These are phyloP conservation scores for Archaeoteleia sp. DNA, from an alignment of 2,888 invertebrate genomes.

Conservation along the genomic window DNA sequence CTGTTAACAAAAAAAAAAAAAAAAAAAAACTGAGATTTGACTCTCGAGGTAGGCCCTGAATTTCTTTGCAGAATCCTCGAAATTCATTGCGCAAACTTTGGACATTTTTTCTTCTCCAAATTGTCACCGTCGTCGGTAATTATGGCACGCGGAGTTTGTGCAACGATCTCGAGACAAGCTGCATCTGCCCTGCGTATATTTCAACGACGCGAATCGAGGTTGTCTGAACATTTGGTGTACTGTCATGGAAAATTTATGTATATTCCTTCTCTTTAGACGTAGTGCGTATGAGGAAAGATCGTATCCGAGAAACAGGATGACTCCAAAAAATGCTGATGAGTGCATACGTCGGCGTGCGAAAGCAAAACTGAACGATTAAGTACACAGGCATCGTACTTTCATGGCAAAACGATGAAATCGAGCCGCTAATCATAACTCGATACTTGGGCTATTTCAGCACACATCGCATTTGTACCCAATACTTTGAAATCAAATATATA, in stretches of 20 bases:
- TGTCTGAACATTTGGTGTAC: constrained; percentile 48
- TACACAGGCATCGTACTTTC: constrained; percentile 26
- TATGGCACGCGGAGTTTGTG: too few relatives aligned
- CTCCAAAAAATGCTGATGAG: constrained; percentile 25
- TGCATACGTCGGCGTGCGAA: constrained; percentile 26
- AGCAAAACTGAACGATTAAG: constrained; percentile 44
- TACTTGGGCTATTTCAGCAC: too few relatives aligned
- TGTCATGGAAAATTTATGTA: constrained; percentile 43
- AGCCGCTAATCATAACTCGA: constrained; percentile 33
- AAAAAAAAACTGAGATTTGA: constrained; percentile 46
- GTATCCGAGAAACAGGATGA: constrained; percentile 10
- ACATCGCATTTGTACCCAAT: too few relatives aligned
- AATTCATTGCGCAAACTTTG: too few relatives aligned
- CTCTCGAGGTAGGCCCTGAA: constrained; percentile 49
- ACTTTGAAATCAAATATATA: too few relatives aligned
- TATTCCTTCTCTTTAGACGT: constrained; percentile 3
- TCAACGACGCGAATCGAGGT: constrained; percentile 38
- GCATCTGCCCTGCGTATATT: constrained; percentile 22
- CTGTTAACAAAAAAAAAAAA: constrained; percentile 1
- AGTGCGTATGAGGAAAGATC: background rate
- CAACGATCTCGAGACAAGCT: constrained; percentile 8
- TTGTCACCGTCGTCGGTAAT: too few relatives aligned
- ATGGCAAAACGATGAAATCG: constrained; percentile 37
- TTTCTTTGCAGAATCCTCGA: constrained; percentile 3
- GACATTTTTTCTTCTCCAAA: too few relatives aligned